Evolutionary conservation across 1,140 invertebrate species (phyloP).

Genomic region (Drosophila novamexicana): DNA sequence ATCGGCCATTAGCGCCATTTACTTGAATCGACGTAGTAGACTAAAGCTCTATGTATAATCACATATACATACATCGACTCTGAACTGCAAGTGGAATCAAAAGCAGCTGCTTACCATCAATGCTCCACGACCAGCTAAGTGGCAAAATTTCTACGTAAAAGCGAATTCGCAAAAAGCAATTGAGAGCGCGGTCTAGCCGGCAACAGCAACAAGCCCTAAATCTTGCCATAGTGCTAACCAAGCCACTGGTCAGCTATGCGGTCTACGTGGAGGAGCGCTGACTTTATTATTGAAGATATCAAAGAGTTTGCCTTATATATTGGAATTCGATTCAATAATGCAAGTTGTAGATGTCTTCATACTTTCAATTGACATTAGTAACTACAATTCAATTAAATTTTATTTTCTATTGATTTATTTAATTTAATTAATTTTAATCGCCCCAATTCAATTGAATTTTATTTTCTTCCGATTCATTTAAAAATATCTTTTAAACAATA

Average conservation of each 20-base stretch:
- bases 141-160: conserved; percentile 72
- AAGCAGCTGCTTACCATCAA: conserved; percentile 54
- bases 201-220: conserved; percentile 9
- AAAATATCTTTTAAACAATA: no score
- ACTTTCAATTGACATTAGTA: no score
- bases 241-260: conserved; percentile 23
- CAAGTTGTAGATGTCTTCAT: no score
- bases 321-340: no score
- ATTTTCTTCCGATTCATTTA: no score
- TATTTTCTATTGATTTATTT: no score
- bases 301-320: background rate
- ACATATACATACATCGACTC: conserved; percentile 8
- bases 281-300: background rate
- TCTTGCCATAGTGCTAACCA: conserved; percentile 20
- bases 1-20: conserved; percentile 70
- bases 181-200: conserved; percentile 32
- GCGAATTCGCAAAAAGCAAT: conserved; percentile 62
- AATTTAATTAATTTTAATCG: no score
- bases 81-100: background rate
- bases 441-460: no score
- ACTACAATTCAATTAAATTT: no score
- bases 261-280: background rate
- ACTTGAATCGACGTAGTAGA: conserved; percentile 50
- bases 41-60: background rate
- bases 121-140: conserved; percentile 47